Conservation (phyloP, 2,113 vertebrate species). For the Carollia perspicillata region DNA sequence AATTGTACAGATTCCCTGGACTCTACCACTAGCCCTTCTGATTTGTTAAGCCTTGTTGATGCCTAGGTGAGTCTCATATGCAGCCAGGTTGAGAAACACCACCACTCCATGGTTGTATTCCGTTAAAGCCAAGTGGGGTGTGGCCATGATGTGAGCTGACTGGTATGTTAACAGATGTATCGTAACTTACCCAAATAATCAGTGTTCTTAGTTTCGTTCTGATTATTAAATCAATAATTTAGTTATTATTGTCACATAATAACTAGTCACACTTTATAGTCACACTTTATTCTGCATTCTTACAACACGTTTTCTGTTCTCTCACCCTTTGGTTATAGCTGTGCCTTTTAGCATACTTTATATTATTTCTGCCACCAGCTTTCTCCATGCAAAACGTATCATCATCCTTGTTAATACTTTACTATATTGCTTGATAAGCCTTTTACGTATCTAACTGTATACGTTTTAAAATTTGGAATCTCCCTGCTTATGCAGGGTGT, state of each 20-base stretch:
- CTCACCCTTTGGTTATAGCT: background rate
- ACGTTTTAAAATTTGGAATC: background rate
- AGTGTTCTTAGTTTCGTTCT: background rate
- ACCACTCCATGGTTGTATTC: background rate
- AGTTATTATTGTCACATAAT: too few species aligned
- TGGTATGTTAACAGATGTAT: background rate
- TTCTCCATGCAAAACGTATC: background rate
- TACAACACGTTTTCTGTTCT: background rate
- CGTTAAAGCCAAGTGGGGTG: background rate
- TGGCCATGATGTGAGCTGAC: background rate
- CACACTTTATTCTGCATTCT: background rate
- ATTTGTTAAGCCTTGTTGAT: background rate
- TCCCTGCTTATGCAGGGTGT: background rate
- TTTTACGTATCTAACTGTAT: background rate
- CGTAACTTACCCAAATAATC: background rate
- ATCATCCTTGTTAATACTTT: slow-evolving; percentile 3
- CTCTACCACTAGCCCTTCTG: background rate
- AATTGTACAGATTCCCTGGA: background rate
- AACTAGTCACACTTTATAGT: too few species aligned
- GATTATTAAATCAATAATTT: background rate
- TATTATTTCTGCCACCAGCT: background rate
- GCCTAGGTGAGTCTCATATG: background rate
- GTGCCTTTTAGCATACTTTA: background rate
- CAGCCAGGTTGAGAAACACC: background rate
- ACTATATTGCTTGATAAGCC: background rate